Evolutionary conservation across 2,797 vertebrate genomes (phyloP), one percentile per base, ranked within the genome.

Genomic region (Rhynchonycteris naso): DNA sequence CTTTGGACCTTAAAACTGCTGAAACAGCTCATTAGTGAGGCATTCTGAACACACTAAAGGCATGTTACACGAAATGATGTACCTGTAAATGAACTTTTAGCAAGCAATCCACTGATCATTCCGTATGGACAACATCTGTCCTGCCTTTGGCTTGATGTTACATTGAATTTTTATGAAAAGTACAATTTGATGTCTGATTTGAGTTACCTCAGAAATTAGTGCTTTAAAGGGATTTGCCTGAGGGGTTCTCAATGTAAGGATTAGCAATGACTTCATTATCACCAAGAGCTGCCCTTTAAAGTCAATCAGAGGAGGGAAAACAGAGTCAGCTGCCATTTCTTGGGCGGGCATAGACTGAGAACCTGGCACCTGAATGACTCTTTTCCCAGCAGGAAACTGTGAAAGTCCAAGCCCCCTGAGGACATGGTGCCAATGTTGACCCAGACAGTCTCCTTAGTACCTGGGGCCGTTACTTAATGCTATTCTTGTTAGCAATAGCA

Each of bases 181-280:
- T 93, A 92, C 68, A 93, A 95, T 93, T 96, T 96, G 96, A 97
- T 97, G 92, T 97, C 76, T 97, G 88, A 93, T 86, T 97, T 94
- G 97, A 96, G 71, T 95, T 97, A 75, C 80, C 95, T 95, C 93
- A 96, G 96, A 98, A 98, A 98, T 98, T 97, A 97, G 92, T 80
- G 71, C 96, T 98, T 97, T 98, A 98, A 97, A 98, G 95, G 97
- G 92, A 95, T 95, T 97, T 97, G 97, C 98, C 97, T 93, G 88
- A 95, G 97, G 97, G 81, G 16, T 61, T 87, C 92, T 68, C 92
- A 96, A 96, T 71, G 47, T 87, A 97, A 92, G 71, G 97, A 96
- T 97, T 98, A 98, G 97, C 96, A 95, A 97, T 95, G 97, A 95
- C 82, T 97, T 97, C 63, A 86, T 97, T 98, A 96, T 76, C 96